Evolutionary conservation across 2,888 invertebrate genomes (phyloP).

Genomic region (Rhagium mordax): DNA sequence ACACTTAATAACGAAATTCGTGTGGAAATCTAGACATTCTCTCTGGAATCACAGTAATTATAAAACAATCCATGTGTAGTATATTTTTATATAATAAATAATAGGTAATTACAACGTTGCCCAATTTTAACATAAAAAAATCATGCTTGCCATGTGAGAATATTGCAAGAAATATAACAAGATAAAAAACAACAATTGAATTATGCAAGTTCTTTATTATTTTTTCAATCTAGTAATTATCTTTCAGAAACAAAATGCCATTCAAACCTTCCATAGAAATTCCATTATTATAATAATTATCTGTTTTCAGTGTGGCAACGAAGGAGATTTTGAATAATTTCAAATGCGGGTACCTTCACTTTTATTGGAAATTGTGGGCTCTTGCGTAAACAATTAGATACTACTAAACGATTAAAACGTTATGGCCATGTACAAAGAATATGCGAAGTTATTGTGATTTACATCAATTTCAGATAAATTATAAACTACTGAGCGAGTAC

Average conservation of each 20-base stretch:
- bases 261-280: neutral
- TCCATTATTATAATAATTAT: slow-evolving; percentile 12
- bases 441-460: slow-evolving; percentile 10
- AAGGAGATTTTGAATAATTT: slow-evolving; percentile 24
- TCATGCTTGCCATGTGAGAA: slow-evolving; percentile 4
- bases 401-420: neutral
- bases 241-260: slow-evolving; percentile 2
- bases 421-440: neutral
- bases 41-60: slow-evolving; percentile 10
- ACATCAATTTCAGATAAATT: slow-evolving; percentile 14
- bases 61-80: slow-evolving; percentile 4
- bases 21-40: slow-evolving; percentile 13
- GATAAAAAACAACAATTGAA: slow-evolving; percentile 11
- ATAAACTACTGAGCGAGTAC: neutral
- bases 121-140: slow-evolving; percentile 9
- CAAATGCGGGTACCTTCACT: slow-evolving; percentile 44
- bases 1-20: neutral
- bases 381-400: neutral
- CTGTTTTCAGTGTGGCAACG: slow-evolving; percentile 15
- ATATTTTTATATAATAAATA: neutral
- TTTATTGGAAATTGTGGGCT: slow-evolving; percentile 18
- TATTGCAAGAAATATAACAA: neutral
- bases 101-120: slow-evolving; percentile 11
- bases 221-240: slow-evolving; percentile 4
- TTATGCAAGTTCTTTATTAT: slow-evolving; percentile 26